Conservation (phyloP, 2,113 vertebrate species). For the Dipodomys merriami region DNA sequence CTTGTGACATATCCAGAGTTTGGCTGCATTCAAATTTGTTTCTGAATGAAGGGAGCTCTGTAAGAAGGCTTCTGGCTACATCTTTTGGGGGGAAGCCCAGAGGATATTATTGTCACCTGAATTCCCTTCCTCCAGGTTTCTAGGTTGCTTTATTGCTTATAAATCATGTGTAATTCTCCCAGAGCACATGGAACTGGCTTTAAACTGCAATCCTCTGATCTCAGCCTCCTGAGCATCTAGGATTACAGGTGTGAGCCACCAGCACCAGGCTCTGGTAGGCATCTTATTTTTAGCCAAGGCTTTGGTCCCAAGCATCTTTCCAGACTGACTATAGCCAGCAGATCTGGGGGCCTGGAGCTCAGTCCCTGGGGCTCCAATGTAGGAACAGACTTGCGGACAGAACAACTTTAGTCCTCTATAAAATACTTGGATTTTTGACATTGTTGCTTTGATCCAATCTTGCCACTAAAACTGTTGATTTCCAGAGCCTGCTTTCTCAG, state of each 20-base stretch:
- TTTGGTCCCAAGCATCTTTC: neutral
- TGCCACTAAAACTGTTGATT: neutral
- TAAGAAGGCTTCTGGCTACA: neutral
- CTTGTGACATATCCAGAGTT: neutral
- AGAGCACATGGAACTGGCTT: too few species aligned
- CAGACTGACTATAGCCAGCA: neutral
- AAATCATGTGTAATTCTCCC: neutral
- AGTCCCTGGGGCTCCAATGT: neutral
- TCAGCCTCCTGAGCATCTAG: too few species aligned
- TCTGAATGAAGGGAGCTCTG: neutral
- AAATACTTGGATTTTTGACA: neutral
- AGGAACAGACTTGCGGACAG: neutral
- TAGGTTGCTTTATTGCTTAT: neutral
- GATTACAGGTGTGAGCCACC: too few species aligned
- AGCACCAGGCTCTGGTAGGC: too few species aligned
- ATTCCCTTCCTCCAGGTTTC: neutral
- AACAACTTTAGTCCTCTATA: neutral
- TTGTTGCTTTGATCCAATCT: neutral
- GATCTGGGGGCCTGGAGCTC: neutral
- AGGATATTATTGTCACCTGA: neutral
- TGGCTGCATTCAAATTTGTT: neutral
- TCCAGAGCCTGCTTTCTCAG: neutral
- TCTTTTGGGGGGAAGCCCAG: neutral
- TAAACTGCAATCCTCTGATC: too few species aligned
- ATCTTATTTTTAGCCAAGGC: neutral